phyloP scores from a whole-genome alignment of 2,888 invertebrate species.

The Apomyelois bistriatella region DNA sequence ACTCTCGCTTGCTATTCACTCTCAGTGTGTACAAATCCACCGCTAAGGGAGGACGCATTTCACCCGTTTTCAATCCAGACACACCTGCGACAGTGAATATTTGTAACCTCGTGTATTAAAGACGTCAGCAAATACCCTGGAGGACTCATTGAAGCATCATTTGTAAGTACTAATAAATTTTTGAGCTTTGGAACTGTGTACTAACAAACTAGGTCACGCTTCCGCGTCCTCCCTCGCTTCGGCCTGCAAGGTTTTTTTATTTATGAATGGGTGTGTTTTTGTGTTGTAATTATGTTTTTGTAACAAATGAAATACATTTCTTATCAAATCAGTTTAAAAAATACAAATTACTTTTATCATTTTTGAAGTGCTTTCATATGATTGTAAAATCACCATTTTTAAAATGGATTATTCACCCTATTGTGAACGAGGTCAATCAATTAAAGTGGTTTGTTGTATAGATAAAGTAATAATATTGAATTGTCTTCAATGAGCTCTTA shows the following conservation, averaged over 20 bases:
- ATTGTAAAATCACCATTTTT: no score
- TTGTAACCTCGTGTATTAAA: constrained; percentile 36
- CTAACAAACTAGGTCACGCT: constrained; percentile 67
- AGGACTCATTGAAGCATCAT: constrained; percentile 59
- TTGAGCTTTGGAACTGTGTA: constrained; percentile 25
- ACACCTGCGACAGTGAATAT: constrained; percentile 48
- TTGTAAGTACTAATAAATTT: constrained; percentile 51
- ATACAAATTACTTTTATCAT: constrained; percentile 13
- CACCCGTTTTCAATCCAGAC: constrained; percentile 29
- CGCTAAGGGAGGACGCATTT: constrained; percentile 54
- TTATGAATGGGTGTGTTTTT: constrained; percentile 60
- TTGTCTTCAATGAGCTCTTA: not conserved
- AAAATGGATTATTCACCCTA: not conserved
- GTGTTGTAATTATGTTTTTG: constrained; percentile 27
- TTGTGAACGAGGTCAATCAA: constrained; percentile 3
- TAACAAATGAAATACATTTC: constrained; percentile 15
- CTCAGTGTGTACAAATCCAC: constrained; percentile 60
- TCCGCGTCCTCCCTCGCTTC: constrained; percentile 71
- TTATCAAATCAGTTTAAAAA: no score
- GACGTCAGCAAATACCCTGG: constrained; percentile 46
- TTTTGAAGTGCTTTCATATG: not conserved
- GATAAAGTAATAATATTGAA: not conserved
- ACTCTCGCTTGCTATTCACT: constrained; percentile 32
- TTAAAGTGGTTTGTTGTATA: not conserved
- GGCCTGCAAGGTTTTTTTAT: constrained; percentile 55